Conservation (phyloP, 2,888 invertebrate genomes). For the Microctonus brassicae region DNA sequence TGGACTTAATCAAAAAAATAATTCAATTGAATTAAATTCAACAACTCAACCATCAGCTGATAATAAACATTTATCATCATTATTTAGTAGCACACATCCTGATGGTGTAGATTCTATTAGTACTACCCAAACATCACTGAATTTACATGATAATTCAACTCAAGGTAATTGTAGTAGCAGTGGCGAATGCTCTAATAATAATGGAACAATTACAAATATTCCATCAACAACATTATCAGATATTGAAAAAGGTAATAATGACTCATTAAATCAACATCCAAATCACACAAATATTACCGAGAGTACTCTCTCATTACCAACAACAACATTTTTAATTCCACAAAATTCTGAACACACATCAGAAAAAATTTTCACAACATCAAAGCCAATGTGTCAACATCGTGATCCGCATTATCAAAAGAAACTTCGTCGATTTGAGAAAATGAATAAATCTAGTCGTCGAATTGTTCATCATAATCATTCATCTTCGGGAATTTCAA, state of each 20-base stretch:
- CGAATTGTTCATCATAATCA: background rate
- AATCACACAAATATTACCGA: no score
- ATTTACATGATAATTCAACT: no score
- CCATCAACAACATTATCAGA: background rate
- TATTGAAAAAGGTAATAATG: background rate
- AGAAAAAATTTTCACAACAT: background rate
- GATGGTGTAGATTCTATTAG: no score
- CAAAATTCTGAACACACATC: no score
- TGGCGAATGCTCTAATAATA: background rate
- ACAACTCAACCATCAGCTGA: no score
- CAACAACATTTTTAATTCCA: no score
- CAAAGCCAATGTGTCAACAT: background rate
- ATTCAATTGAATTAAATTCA: background rate
- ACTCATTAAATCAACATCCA: background rate
- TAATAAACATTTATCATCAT: no score
- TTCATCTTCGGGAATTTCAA: background rate
- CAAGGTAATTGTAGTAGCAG: no score
- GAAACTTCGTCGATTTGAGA: constrained; percentile 41
- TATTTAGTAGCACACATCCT: no score
- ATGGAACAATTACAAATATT: background rate
- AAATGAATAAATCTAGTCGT: constrained; percentile 34
- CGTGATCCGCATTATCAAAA: constrained; percentile 45
- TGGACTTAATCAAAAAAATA: background rate
- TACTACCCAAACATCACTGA: background rate
- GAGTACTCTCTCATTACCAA: no score